Conservation (phyloP, 2,888 invertebrate genomes). For the Tolmerus cingulatus region DNA sequence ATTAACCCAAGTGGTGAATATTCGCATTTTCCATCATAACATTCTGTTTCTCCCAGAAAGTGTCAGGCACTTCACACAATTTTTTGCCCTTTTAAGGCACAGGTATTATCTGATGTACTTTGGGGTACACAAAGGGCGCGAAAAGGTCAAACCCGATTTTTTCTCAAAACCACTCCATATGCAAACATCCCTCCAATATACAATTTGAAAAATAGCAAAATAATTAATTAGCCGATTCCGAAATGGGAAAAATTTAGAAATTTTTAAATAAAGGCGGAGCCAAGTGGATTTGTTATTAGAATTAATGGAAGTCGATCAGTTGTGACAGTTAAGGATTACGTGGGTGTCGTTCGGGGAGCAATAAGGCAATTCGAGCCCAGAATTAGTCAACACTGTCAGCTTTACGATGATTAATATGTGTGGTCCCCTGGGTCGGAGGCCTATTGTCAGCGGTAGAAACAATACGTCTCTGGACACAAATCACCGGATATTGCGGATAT, state of each 20-base stretch:
- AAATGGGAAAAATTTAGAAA: not conserved
- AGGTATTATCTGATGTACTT: not conserved
- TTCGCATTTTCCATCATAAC: not conserved
- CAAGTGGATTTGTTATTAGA: slow-evolving; percentile 14
- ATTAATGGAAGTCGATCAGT: slow-evolving; percentile 30
- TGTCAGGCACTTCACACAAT: not conserved
- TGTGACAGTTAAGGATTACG: slow-evolving; percentile 24
- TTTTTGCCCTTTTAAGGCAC: not conserved
- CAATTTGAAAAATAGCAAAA: not conserved
- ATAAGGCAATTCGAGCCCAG: slow-evolving; percentile 23
- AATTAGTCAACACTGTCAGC: slow-evolving; percentile 37
- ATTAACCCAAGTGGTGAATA: not conserved
- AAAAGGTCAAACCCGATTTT: not conserved
- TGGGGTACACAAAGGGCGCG: not conserved
- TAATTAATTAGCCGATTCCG: not conserved
- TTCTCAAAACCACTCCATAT: not conserved
- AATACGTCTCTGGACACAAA: slow-evolving; percentile 32
- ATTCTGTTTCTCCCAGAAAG: not conserved
- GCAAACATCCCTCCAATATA: not conserved
- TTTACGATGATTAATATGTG: slow-evolving; percentile 32
- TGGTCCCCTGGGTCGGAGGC: not conserved
- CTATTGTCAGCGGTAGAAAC: slow-evolving; percentile 21
- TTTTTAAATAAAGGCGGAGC: not conserved
- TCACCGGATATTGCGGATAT: slow-evolving; percentile 12
- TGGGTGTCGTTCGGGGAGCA: not conserved